phyloP scores from a whole-genome alignment of 23 tunicate species.

The Trididemnum nubilum region DNA sequence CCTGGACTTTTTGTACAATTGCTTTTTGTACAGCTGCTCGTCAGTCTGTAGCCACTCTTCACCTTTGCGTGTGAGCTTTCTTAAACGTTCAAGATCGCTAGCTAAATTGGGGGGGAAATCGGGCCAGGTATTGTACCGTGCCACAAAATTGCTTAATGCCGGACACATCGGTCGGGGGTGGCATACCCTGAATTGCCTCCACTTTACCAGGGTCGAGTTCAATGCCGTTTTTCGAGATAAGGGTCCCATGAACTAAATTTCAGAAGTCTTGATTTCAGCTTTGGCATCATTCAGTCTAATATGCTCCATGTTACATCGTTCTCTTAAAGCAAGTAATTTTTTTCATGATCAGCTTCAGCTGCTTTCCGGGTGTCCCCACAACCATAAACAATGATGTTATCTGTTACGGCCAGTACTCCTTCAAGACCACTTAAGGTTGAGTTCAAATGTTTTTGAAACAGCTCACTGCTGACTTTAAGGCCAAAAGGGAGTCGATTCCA shows the following conservation, averaged over 20 bases:
- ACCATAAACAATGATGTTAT: conserved; percentile 20
- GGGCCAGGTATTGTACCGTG: conserved; percentile 25
- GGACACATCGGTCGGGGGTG: conserved; percentile 25
- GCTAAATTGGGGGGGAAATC: conserved; percentile 21
- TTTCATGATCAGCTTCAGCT: conserved; percentile 3
- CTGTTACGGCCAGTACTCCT: conserved; percentile 27
- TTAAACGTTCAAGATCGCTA: conserved; percentile 5
- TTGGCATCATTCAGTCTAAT: conserved; percentile 16
- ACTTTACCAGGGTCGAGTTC: conserved; percentile 13
- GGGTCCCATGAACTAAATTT: conserved; percentile 30
- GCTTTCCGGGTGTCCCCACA: background rate
- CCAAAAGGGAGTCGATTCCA: conserved; percentile 22
- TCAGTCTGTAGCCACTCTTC: conserved; percentile 13
- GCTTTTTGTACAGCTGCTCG: conserved; percentile 16
- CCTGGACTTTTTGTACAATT: background rate
- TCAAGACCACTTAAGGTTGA: background rate
- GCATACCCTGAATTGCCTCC: conserved; percentile 14
- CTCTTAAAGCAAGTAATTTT: background rate
- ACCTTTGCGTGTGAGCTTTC: conserved; percentile 19
- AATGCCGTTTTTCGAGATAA: background rate
- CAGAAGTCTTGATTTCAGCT: conserved; percentile 8
- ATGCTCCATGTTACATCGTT: conserved; percentile 8
- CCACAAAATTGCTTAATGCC: conserved; percentile 21
- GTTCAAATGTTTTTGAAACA: conserved; percentile 8
- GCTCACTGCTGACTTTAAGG: conserved; percentile 21